Evolutionary conservation across 2,113 vertebrate genomes (phyloP).

Genomic region (Edolisoma coerulescens): DNA sequence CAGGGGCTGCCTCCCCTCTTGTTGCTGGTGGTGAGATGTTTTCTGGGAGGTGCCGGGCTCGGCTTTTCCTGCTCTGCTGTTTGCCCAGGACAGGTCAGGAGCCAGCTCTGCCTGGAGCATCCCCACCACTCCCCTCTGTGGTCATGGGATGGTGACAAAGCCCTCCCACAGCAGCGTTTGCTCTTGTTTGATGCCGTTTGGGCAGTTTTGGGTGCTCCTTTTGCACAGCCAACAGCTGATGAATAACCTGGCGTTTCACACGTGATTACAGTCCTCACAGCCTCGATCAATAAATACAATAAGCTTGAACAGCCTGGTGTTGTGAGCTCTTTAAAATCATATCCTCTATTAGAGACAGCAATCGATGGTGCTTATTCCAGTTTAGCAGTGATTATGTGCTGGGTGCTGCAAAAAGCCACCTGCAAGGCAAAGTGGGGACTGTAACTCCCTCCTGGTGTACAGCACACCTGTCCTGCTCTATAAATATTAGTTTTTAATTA

Average conservation of each 20-base stretch:
- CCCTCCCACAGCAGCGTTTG: accelerated
- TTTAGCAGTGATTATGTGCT: neutral
- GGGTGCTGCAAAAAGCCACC: neutral
- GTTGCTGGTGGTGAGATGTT: accelerated
- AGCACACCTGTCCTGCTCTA: neutral
- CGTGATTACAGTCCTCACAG: neutral
- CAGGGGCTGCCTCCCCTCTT: neutral
- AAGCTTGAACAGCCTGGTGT: neutral
- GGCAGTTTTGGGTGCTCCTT: neutral
- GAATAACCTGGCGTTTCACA: neutral
- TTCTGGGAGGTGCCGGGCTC: no score
- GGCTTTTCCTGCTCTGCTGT: neutral
- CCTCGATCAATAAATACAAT: constrained; percentile 3
- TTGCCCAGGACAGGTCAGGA: neutral
- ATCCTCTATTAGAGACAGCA: neutral
- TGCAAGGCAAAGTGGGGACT: neutral
- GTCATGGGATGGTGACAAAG: neutral
- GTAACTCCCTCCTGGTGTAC: neutral
- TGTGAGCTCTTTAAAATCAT: constrained; percentile 26
- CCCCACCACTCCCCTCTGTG: neutral
- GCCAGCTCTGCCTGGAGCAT: accelerated
- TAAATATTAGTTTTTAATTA: constrained; percentile 21
- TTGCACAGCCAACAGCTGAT: neutral
- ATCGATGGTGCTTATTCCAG: constrained; percentile 3
- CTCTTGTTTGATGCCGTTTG: neutral